These are phyloP conservation scores for Lepus oiostolus DNA, from an alignment of 2,797 vertebrate genomes.

Conservation along the genomic window DNA sequence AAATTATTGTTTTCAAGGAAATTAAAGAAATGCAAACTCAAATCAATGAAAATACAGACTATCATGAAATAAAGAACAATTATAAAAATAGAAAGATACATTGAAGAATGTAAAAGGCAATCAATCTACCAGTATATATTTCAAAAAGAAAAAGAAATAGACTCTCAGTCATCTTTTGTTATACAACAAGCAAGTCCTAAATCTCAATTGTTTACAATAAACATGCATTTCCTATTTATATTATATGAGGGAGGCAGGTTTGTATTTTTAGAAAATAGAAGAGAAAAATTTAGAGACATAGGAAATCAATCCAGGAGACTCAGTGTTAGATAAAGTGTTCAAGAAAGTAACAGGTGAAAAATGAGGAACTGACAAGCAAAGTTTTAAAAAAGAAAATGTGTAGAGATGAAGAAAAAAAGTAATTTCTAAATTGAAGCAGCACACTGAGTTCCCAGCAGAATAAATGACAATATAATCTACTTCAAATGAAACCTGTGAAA, in stretches of 20 bases:
- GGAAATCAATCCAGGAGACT: conserved; percentile 14
- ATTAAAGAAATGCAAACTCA: conserved; percentile 24
- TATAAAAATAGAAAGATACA: conserved; percentile 3
- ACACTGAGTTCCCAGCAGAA: background rate
- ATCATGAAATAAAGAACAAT: background rate
- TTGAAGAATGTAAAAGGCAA: background rate
- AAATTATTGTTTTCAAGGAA: conserved; percentile 42
- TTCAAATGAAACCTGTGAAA: background rate
- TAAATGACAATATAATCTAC: background rate
- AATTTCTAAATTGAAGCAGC: background rate
- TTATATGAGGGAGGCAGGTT: background rate
- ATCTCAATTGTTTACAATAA: background rate
- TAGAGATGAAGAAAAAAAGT: background rate
- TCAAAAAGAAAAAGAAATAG: background rate
- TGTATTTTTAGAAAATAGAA: conserved; percentile 37
- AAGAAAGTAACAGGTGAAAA: background rate
- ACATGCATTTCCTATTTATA: background rate
- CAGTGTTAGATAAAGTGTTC: background rate
- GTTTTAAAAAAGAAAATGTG: background rate
- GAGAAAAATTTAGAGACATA: background rate
- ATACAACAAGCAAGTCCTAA: background rate
- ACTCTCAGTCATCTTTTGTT: background rate
- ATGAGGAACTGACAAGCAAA: background rate
- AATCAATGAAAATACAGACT: background rate
- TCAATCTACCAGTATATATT: background rate